These are phyloP conservation scores for Cephus nigrinus DNA, from an alignment of 2,888 invertebrate genomes.

Conservation along the genomic window DNA sequence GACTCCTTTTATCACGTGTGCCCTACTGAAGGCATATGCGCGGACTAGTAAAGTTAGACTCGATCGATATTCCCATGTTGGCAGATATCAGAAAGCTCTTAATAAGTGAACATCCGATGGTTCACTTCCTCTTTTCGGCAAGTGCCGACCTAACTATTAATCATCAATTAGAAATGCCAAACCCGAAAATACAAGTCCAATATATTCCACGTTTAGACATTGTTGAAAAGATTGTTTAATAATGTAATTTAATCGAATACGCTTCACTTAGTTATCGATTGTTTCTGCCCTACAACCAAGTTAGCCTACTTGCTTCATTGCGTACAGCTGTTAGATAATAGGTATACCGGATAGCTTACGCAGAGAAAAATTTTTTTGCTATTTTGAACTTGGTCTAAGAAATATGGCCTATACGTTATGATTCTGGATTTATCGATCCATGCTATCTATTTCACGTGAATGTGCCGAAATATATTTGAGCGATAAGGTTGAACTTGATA, in stretches of 20 bases:
- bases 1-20: not conserved
- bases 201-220: not conserved
- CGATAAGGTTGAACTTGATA: not conserved
- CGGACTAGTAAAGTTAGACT: not conserved
- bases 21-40: not conserved
- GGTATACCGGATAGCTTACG: not conserved
- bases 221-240: not conserved
- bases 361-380: not conserved
- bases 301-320: not conserved
- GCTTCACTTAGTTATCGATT: not conserved
- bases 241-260: not conserved
- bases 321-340: not conserved
- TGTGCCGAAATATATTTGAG: not conserved
- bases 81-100: not conserved
- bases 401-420: not conserved
- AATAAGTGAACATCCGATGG: not conserved
- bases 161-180: not conserved
- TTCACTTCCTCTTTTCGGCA: not conserved
- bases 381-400: not conserved
- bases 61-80: not conserved
- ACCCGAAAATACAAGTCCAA: not conserved
- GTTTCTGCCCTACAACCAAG: not conserved
- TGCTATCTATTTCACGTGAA: not conserved
- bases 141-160: not conserved
- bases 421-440: not conserved